A percentile compares a stretch with the other conserved stretches of the same genome.
Conservation (phyloP, 2,797 vertebrate species). For the Myoxocephalus aenaeus region DNA sequence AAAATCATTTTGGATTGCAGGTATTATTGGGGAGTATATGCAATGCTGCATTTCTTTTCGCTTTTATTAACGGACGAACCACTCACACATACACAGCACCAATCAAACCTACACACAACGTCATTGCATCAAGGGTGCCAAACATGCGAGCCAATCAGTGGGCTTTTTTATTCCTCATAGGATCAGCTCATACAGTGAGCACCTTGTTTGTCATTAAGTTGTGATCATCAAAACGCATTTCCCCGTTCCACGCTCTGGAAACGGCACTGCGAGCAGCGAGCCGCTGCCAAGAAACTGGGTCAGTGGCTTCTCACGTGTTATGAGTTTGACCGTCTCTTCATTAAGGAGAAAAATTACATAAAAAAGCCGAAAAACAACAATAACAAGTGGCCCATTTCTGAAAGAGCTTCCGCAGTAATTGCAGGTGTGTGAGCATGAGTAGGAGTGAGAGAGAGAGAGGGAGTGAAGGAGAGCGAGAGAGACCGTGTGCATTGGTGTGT, state of each 20-base stretch:
- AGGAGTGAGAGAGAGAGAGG: not conserved
- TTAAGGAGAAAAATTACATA: slow-evolving; percentile 39
- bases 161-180: not conserved
- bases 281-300: slow-evolving; percentile 55
- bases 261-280: not conserved
- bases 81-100: not conserved
- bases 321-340: slow-evolving; percentile 49
- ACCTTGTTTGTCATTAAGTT: slow-evolving; percentile 32
- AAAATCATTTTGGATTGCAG: not conserved
- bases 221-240: slow-evolving; percentile 32
- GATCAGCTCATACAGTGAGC: not conserved
- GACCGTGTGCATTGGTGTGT: slow-evolving; percentile 30
- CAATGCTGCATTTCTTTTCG: too few relatives aligned
- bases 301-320: slow-evolving; percentile 55
- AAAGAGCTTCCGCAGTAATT: slow-evolving; percentile 45
- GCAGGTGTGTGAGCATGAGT: slow-evolving; percentile 50
- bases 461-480: not conserved
- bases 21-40: too few relatives aligned
- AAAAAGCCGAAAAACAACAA: slow-evolving; percentile 43
- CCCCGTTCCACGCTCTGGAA: not conserved
- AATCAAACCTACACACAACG: not conserved
- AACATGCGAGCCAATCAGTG: not conserved
- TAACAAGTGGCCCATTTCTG: slow-evolving; percentile 60
- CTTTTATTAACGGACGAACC: too few relatives aligned
- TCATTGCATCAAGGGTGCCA: not conserved